A percentile compares a stretch with the other conserved stretches of the same genome.
Evolutionary conservation across 2,113 vertebrate genomes (phyloP).

Genomic region (Mirza zaza): DNA sequence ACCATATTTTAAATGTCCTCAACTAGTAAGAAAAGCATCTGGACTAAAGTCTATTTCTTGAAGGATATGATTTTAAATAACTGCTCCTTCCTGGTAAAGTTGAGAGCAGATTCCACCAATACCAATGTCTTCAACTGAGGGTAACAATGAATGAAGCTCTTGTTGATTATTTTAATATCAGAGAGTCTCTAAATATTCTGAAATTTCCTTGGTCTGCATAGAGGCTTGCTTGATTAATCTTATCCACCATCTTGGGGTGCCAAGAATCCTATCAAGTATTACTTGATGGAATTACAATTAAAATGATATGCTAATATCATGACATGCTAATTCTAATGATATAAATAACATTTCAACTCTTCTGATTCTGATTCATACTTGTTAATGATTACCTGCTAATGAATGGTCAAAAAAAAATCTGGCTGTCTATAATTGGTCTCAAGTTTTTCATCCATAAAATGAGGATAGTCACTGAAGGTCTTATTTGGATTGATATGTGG

Average conservation of each 20-base stretch:
- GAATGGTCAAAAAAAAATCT: background rate
- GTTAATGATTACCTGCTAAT: background rate
- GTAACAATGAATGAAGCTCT: background rate
- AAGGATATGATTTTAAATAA: slow-evolving; percentile 24
- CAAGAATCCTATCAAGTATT: background rate
- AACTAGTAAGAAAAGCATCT: background rate
- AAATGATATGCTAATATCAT: background rate
- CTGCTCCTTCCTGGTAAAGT: background rate
- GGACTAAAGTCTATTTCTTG: slow-evolving; percentile 22
- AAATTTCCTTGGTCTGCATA: background rate
- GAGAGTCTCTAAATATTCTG: background rate
- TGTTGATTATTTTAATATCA: slow-evolving; percentile 28
- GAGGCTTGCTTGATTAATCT: background rate
- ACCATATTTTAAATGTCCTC: background rate
- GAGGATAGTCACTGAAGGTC: background rate
- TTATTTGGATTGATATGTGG: slow-evolving; percentile 43
- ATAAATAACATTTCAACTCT: background rate
- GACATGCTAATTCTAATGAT: background rate
- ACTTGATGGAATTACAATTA: background rate
- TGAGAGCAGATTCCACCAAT: background rate
- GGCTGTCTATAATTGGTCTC: background rate
- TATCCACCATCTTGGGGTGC: background rate
- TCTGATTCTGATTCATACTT: background rate
- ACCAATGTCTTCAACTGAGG: background rate
- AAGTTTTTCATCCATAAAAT: slow-evolving; percentile 17